Evolutionary conservation across 2,113 vertebrate genomes (phyloP).

Genomic region (Heteronetta atricapilla): DNA sequence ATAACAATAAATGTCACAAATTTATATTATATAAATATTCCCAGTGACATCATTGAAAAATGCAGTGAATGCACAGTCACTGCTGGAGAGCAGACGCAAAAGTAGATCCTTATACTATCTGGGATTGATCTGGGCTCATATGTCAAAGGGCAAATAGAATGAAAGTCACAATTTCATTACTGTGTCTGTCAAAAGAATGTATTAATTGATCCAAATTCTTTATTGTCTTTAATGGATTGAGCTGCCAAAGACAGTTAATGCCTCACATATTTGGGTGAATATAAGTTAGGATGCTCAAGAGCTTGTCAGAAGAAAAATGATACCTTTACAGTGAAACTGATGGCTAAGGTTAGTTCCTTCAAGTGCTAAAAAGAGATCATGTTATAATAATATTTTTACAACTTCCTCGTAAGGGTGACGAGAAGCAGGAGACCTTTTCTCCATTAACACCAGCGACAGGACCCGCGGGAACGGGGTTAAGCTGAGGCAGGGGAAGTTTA

Average conservation of each 20-base stretch:
- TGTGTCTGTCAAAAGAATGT: constrained; percentile 40
- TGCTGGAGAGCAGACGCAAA: constrained; percentile 5
- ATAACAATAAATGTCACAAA: not conserved
- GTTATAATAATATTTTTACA: not conserved
- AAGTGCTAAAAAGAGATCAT: not conserved
- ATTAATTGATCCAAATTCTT: constrained; percentile 68
- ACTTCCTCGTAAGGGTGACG: no score
- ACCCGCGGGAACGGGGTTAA: no score
- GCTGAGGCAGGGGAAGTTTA: no score
- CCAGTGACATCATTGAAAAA: not conserved
- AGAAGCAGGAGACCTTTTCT: no score
- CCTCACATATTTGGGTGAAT: constrained; percentile 54
- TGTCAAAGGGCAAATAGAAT: constrained; percentile 47
- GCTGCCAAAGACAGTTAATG: constrained; percentile 64
- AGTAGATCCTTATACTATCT: not conserved
- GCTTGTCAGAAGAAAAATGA: constrained; percentile 52
- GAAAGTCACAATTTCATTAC: constrained; percentile 60
- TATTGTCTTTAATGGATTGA: constrained; percentile 63
- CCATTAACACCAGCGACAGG: no score
- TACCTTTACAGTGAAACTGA: not conserved
- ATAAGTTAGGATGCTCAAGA: constrained; percentile 43
- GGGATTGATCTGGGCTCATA: not conserved
- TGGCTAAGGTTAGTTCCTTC: not conserved
- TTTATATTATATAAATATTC: not conserved
- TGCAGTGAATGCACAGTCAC: not conserved